These are phyloP conservation scores for Taenioides sp. DNA, from an alignment of 2,797 vertebrate species.

Conservation along the genomic window DNA sequence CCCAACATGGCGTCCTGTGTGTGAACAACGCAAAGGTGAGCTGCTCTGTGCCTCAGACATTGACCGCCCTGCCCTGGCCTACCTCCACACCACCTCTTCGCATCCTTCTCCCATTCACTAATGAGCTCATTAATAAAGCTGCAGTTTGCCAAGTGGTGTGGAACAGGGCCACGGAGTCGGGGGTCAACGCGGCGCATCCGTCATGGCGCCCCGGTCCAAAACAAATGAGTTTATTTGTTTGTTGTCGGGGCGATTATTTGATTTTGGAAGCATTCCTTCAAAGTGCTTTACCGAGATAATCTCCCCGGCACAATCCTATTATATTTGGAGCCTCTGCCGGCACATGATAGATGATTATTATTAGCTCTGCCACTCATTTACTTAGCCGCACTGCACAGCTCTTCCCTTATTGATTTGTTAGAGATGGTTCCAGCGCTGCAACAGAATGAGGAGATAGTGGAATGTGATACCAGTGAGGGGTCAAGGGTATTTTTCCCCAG, in stretches of 20 bases:
- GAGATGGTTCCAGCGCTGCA: slow-evolving; percentile 28
- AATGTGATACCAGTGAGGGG: slow-evolving; percentile 37
- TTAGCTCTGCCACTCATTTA: slow-evolving; percentile 33
- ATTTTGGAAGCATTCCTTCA: slow-evolving; percentile 3
- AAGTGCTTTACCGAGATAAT: slow-evolving; percentile 21
- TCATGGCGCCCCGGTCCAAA: slow-evolving; percentile 9
- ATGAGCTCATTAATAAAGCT: slow-evolving; percentile 59
- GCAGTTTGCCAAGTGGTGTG: slow-evolving; percentile 26
- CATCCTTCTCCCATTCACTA: slow-evolving; percentile 39
- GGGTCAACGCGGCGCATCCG: slow-evolving; percentile 36
- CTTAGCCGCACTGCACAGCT: slow-evolving; percentile 14
- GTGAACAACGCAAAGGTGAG: slow-evolving; percentile 47
- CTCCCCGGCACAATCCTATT: slow-evolving; percentile 9
- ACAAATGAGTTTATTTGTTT: slow-evolving; percentile 24
- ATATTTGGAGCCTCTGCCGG: slow-evolving; percentile 27
- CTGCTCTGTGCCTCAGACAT: slow-evolving; percentile 26
- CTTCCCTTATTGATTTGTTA: slow-evolving; percentile 46
- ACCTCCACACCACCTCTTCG: slow-evolving; percentile 17
- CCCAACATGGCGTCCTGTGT: slow-evolving; percentile 10
- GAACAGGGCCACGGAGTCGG: slow-evolving; percentile 17
- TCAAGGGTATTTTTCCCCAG: slow-evolving; percentile 47
- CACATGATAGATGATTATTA: slow-evolving; percentile 34
- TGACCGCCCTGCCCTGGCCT: slow-evolving; percentile 21
- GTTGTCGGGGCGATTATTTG: slow-evolving; percentile 15
- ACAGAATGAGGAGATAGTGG: slow-evolving; percentile 50